phyloP scores from a whole-genome alignment of 2,797 vertebrate genomes.

The Mionectes olivaceus region DNA sequence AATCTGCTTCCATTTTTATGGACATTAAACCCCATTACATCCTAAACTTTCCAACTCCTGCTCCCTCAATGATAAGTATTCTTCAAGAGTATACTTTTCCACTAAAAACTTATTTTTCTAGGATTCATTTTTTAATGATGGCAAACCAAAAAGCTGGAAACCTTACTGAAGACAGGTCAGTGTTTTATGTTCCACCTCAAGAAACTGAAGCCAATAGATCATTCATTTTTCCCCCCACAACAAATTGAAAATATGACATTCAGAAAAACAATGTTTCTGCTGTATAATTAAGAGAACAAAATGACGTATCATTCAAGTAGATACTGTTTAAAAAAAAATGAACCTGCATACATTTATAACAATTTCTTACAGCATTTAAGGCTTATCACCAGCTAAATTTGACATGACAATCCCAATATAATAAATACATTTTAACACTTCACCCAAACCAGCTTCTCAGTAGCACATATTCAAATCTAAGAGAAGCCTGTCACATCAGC shows the following conservation, averaged over 20 bases:
- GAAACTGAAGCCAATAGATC: background rate
- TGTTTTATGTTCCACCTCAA: background rate
- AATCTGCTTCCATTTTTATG: background rate
- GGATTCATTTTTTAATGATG: background rate
- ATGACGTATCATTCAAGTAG: background rate
- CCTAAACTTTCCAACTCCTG: background rate
- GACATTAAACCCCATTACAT: background rate
- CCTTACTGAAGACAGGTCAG: fast-evolving
- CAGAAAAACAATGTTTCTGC: background rate
- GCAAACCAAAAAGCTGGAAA: background rate
- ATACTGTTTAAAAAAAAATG: background rate
- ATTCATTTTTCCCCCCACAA: background rate
- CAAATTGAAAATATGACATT: background rate
- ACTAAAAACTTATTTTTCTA: background rate
- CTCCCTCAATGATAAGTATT: background rate
- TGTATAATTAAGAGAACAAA: background rate
- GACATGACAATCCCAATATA: background rate
- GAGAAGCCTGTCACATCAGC: background rate
- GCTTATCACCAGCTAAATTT: background rate
- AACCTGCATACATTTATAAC: background rate
- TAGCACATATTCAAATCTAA: background rate
- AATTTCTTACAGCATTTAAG: background rate
- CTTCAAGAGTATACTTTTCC: background rate
- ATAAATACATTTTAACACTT: background rate
- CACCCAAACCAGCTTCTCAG: background rate